A percentile compares a stretch with the other conserved stretches of the same genome.
Evolutionary conservation across 2,797 vertebrate genomes (phyloP).

Genomic region (Melanotaenia parkinsoni): DNA sequence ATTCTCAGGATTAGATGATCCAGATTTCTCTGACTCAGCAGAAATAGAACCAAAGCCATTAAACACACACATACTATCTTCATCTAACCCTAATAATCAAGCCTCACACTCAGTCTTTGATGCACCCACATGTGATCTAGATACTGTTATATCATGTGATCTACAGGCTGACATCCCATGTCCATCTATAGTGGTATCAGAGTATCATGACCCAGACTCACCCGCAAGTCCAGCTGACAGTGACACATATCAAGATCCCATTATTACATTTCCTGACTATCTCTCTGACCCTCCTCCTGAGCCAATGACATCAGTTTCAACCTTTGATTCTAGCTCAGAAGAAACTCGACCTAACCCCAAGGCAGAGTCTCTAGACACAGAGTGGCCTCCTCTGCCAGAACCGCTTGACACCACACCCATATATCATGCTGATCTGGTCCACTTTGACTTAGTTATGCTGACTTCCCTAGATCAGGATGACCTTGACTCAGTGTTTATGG

Average conservation of each 20-base stretch:
- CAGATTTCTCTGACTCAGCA: constrained; percentile 31
- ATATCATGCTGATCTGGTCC: constrained; percentile 78
- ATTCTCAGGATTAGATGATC: constrained; percentile 56
- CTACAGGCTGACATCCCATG: constrained; percentile 45
- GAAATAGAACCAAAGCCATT: constrained; percentile 57
- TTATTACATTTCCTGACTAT: constrained; percentile 55
- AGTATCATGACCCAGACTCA: constrained; percentile 61
- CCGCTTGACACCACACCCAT: constrained; percentile 73
- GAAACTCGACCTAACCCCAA: constrained; percentile 53
- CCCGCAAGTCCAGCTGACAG: constrained; percentile 61
- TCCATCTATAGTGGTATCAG: constrained; percentile 76
- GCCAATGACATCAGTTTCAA: constrained; percentile 37
- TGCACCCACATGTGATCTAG: constrained; percentile 32
- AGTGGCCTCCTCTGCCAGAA: constrained; percentile 84
- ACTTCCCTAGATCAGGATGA: constrained; percentile 82
- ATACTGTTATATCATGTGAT: constrained; percentile 27
- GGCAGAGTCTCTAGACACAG: constrained; percentile 65
- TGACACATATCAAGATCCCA: constrained; percentile 53
- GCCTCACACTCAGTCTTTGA: constrained; percentile 33
- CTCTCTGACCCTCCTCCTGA: constrained; percentile 40
- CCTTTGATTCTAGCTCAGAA: constrained; percentile 38
- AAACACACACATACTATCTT: constrained; percentile 23
- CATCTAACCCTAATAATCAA: constrained; percentile 36
- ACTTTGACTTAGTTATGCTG: constrained; percentile 82
- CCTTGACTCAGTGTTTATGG: constrained; percentile 82